phyloP scores from a whole-genome alignment of 2,888 invertebrate species.

The Leptinotarsa rubiginosa region DNA sequence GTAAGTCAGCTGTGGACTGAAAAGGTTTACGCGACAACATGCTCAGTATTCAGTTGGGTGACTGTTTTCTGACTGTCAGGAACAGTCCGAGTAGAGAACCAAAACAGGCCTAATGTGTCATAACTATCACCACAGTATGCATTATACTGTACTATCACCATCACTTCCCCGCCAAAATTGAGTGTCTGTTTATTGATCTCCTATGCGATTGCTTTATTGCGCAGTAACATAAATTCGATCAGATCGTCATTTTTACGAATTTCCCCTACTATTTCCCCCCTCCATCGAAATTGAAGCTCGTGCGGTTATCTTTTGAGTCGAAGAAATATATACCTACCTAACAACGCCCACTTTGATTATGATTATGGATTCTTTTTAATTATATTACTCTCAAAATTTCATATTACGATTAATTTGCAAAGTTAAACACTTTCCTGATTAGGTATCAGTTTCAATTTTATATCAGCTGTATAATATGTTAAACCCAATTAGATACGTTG shows the following conservation, averaged over 20 bases:
- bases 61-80: too few species aligned
- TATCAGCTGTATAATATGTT: too few species aligned
- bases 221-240: constrained; percentile 14
- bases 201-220: not conserved
- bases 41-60: too few species aligned
- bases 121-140: too few species aligned
- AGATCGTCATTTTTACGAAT: not conserved
- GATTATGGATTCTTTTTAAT: constrained; percentile 7
- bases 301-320: constrained; percentile 32
- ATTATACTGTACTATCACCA: not conserved
- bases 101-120: too few species aligned
- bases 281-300: constrained; percentile 15
- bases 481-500: too few species aligned
- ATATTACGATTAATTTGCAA: not conserved
- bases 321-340: constrained; percentile 6
- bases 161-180: not conserved
- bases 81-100: too few species aligned
- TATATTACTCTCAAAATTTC: too few species aligned
- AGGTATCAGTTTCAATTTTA: not conserved
- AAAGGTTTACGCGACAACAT: too few species aligned
- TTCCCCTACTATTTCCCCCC: constrained; percentile 24
- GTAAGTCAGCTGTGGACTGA: too few species aligned
- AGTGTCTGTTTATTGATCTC: not conserved
- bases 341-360: constrained; percentile 41
- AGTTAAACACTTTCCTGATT: not conserved